These are phyloP conservation scores for Chloroceryle inda DNA, from an alignment of 2,797 vertebrate genomes.

Conservation along the genomic window DNA sequence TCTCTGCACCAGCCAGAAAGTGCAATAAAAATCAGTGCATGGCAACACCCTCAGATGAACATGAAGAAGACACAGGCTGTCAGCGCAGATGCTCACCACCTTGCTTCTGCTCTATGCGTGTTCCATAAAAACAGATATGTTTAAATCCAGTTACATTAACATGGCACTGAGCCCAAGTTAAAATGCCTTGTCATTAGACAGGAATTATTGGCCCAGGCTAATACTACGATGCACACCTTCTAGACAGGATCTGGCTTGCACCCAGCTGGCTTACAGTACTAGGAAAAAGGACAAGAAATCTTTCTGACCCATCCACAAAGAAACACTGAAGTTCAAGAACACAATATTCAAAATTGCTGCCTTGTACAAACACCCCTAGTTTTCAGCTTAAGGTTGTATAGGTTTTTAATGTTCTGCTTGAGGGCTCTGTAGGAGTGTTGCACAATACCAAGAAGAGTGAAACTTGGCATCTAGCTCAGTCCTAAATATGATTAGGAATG, in stretches of 20 bases:
- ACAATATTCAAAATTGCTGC: constrained; percentile 52
- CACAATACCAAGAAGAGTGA: neutral
- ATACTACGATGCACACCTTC: neutral
- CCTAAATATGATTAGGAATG: neutral
- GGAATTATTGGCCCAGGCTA: constrained; percentile 12
- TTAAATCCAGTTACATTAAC: neutral
- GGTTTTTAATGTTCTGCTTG: constrained; percentile 30
- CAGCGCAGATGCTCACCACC: too few relatives aligned
- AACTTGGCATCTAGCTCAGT: neutral
- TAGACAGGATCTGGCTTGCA: constrained; percentile 13
- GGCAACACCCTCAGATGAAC: neutral
- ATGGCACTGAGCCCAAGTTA: neutral
- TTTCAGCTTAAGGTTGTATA: constrained; percentile 39
- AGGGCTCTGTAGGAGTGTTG: constrained; percentile 12
- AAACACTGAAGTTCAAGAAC: constrained; percentile 13
- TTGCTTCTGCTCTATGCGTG: fast-evolving
- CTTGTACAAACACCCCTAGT: constrained; percentile 29
- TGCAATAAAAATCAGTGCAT: neutral
- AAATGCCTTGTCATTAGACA: neutral
- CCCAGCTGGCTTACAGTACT: constrained; percentile 26
- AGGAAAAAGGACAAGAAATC: constrained; percentile 1
- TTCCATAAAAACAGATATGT: neutral
- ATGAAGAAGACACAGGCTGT: neutral
- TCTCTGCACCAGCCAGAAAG: neutral
- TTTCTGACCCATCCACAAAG: constrained; percentile 28